Base-by-base conservation (phyloP, 2,113 vertebrate genomes). In the Cinclus cinclus region DNA sequence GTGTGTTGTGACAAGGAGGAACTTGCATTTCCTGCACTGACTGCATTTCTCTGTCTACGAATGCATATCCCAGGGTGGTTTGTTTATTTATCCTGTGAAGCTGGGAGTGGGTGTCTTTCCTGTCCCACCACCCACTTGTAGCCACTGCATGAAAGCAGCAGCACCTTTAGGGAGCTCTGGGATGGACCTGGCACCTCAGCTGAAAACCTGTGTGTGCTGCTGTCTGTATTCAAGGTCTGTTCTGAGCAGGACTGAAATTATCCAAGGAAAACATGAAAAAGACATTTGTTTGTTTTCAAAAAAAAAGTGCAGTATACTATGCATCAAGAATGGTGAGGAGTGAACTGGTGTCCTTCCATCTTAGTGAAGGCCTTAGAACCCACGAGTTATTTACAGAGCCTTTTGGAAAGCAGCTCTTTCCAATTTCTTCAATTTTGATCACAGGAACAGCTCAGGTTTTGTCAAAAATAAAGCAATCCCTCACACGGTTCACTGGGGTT, bases 251-350 rank as follows among this genome's bases (percentile, higher is more conserved):
- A 77, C 42, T 15, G 11, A 70, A 81, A 78, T 4, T 9, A 86
- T 35, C 83, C 87, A 95, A 71, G 41, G 42, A 71, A 93, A 97
- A 90, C 78, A 86, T 39, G 87, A 81, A 90, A 95, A 84, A 89
- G 53, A 33, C 22, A 68, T 83, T 73, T 76, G 24, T 53, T 89
- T 63, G 53, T 83, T 95, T 95, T 80, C 75, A 77, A n/a, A 42
- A 52, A 71, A 82, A 91, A 89, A 82, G 20, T 58, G 87, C 39
- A 60, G 13, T 39, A 33, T 59, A 80, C 15, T 58, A 50, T 1
- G 10, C 49, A 75, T 81, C n/a, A 68, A 83, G 67, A 83, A 81
- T 15, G 13, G 41, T 10, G 7, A 94, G 44, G 78, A 50, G 56
- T 44, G 64, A 90, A 52, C 60, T 92, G 41, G 30, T 67, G 30